These are phyloP conservation scores for Tachyglossus aculeatus DNA, from an alignment of 2,797 vertebrate species.

Conservation along the genomic window DNA sequence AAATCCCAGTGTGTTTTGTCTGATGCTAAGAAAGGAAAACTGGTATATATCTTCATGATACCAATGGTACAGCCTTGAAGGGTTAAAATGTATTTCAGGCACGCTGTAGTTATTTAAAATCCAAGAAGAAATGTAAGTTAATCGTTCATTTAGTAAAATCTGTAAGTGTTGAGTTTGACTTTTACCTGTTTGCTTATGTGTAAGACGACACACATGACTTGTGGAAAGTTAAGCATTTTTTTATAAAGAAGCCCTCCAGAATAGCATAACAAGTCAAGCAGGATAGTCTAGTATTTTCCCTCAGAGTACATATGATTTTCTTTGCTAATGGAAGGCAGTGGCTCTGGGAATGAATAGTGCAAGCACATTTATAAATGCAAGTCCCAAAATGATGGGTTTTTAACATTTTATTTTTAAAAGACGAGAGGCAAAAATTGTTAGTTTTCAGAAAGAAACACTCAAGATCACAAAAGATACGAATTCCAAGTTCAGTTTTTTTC, in stretches of 20 bases:
- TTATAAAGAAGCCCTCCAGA: slow-evolving; percentile 34
- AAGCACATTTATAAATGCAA: slow-evolving; percentile 2
- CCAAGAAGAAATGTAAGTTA: not conserved
- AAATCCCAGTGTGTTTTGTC: no score
- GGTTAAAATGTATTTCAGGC: not conserved
- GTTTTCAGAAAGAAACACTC: not conserved
- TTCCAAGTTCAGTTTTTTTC: slow-evolving; percentile 50
- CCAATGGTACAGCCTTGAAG: not conserved
- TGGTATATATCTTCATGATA: not conserved
- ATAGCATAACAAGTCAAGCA: slow-evolving; percentile 13
- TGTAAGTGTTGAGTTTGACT: not conserved
- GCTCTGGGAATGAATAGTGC: slow-evolving; percentile 41
- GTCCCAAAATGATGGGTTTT: no score
- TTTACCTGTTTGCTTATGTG: no score
- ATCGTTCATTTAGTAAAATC: not conserved
- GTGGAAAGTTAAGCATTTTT: slow-evolving; percentile 46
- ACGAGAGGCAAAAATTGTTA: slow-evolving; percentile 5
- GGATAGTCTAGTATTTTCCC: slow-evolving; percentile 2
- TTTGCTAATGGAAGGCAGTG: slow-evolving; percentile 24
- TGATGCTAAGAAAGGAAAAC: not conserved
- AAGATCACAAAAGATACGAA: slow-evolving; percentile 27
- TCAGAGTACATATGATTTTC: slow-evolving; percentile 24
- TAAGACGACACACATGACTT: no score
- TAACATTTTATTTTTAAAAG: no score
- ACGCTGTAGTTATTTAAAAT: not conserved